Conservation (phyloP, 2,113 vertebrate genomes). For the Thoracochromis brauschi region DNA sequence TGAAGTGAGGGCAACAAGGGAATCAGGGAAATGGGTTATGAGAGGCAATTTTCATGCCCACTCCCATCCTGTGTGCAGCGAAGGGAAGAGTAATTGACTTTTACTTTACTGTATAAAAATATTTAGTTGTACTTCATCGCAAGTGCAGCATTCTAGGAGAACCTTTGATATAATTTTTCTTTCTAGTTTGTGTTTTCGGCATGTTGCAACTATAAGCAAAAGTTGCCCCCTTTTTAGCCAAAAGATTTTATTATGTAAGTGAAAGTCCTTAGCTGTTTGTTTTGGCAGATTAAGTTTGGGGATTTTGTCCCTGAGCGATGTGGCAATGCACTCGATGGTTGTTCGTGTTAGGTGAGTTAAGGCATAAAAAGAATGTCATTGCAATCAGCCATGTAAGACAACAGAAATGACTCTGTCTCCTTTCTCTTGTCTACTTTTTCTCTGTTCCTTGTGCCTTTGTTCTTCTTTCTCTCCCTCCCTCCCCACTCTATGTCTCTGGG, state of each 20-base stretch:
- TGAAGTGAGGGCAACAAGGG: slow-evolving; percentile 46
- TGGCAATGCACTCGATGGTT: not conserved
- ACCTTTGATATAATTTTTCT: not conserved
- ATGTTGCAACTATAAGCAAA: not conserved
- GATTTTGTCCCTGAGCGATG: not conserved
- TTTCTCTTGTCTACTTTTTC: not conserved
- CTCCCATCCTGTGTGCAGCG: not conserved
- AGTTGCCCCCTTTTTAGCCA: not conserved
- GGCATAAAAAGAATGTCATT: slow-evolving; percentile 20
- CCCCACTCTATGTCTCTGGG: not conserved
- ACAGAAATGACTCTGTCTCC: not conserved
- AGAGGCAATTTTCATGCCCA: slow-evolving; percentile 36
- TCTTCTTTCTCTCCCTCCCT: not conserved
- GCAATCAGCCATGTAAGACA: not conserved
- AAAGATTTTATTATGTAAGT: slow-evolving; percentile 9
- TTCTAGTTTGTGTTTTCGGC: not conserved
- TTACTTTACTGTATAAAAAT: slow-evolving; percentile 23
- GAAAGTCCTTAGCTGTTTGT: not conserved
- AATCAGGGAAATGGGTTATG: slow-evolving; percentile 46
- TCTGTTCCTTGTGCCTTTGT: not conserved
- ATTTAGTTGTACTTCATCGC: slow-evolving; percentile 20
- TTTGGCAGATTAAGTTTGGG: not conserved
- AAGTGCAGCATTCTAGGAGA: not conserved
- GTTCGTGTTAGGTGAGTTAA: not conserved
- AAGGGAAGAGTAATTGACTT: slow-evolving; percentile 20